These are phyloP conservation scores for Chymomyza procnemis DNA, from an alignment of 2,888 invertebrate species.

Conservation along the genomic window DNA sequence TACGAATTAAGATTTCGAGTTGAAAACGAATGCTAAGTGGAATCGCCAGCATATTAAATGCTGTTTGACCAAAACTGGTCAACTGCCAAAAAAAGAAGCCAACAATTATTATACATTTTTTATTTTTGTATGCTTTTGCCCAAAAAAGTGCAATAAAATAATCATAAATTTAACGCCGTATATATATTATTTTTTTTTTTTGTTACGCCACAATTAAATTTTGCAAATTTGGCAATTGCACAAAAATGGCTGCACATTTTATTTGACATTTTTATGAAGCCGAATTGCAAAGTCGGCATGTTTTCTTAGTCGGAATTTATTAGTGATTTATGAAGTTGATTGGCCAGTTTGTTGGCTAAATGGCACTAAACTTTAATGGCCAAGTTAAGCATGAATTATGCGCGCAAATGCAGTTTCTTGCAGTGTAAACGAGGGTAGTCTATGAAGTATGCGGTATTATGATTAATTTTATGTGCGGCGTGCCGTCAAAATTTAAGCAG, in stretches of 20 bases:
- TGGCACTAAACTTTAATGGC: constrained; percentile 19
- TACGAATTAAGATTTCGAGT: neutral
- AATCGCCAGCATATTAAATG: neutral
- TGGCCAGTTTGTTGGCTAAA: constrained; percentile 43
- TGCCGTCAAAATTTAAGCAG: too few relatives aligned
- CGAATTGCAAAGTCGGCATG: constrained; percentile 32
- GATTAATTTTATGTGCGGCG: too few relatives aligned
- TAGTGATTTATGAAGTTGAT: constrained; percentile 60
- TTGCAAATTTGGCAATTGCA: constrained; percentile 65
- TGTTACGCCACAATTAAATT: constrained; percentile 63
- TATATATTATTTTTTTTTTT: constrained; percentile 21
- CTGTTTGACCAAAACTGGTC: constrained; percentile 35
- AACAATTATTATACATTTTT: constrained; percentile 5
- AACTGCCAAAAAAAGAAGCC: constrained; percentile 43
- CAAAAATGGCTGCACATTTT: constrained; percentile 66
- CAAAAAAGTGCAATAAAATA: constrained; percentile 55
- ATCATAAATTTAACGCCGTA: constrained; percentile 54
- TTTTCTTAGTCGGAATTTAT: constrained; percentile 5
- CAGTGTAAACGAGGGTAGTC: constrained; percentile 48
- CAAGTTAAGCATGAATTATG: constrained; percentile 4
- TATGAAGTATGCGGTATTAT: neutral
- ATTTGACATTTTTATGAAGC: constrained; percentile 66
- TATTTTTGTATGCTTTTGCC: neutral
- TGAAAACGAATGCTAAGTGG: neutral
- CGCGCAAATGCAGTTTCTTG: constrained; percentile 25